Evolutionary conservation across 2,888 invertebrate species (phyloP), one percentile per base, ranked within the genome.

Genomic region (Melipona beecheii): DNA sequence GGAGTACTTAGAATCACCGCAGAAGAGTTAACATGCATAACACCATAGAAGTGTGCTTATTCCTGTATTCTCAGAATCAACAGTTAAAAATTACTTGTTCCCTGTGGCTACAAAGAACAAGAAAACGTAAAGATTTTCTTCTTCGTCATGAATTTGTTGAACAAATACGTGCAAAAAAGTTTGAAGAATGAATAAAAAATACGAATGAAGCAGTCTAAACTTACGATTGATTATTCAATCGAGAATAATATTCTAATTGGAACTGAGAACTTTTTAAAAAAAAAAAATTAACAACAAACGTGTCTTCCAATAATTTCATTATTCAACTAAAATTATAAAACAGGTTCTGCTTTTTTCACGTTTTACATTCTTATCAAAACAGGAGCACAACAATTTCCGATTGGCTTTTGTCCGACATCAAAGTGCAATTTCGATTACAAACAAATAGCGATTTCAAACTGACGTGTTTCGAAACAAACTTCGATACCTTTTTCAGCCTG

Each of bases 401-500:
- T 2, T 21, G 2, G 13, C 13, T 1, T 64, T 4, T 3, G 17
- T 11, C 4, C 19, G 13, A 24, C 49, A 19, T 27, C 2, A 68
- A 68, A 9, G 2, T n/a, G 36, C 17, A 1, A 21, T 6, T 69
- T 15, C 21, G 15, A 17, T 11, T 0, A 5, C 27, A n/a, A 65
- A 17, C n/a, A 15, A 4, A 24, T 21, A 13, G 27, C 6, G 27
- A 31, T 54, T 21, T 19, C 3, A 17, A 50, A 13, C 0, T 1
- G 11, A 31, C 49, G 36, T 43, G 66, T 68, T 50, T 27, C 6
- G 4, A 2, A 52, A 58, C 13, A 77, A 69, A 50, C n/a, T 4
- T 65, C 24, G 52, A 27, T 86, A 89, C 87, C 89, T 87, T 90
- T 92, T 58, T 83, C 81, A 4, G 83, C 76, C 73, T 90, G 90